Conservation (phyloP, 1,140 invertebrate genomes). For the Orchesella cincta region DNA sequence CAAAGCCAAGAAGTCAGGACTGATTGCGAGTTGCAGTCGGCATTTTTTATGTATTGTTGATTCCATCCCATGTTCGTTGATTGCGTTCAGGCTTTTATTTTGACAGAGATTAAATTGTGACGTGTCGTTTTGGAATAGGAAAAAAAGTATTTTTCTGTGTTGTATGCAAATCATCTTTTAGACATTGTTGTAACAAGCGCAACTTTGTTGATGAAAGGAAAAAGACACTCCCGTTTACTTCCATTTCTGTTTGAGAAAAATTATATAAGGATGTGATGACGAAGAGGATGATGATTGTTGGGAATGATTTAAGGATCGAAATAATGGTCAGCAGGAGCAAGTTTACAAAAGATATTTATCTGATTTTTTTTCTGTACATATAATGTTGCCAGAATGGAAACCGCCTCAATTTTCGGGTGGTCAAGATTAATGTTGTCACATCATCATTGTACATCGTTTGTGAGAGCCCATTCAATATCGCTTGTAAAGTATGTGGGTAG, state of each 20-base stretch:
- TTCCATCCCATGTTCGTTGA: neutral
- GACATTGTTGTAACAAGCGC: neutral
- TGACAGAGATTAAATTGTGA: slow-evolving; percentile 14
- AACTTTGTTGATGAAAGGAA: neutral
- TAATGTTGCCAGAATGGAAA: neutral
- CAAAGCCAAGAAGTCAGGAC: too few relatives aligned
- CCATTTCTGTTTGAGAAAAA: neutral
- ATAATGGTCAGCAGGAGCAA: slow-evolving; percentile 16
- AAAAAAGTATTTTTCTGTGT: neutral
- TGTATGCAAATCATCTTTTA: slow-evolving; percentile 1
- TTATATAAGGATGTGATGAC: too few relatives aligned
- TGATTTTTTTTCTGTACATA: neutral
- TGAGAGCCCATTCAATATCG: neutral
- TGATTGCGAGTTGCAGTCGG: neutral
- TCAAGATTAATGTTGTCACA: slow-evolving; percentile 16
- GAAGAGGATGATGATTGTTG: neutral
- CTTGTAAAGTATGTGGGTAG: neutral
- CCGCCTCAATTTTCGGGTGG: neutral
- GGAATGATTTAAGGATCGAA: slow-evolving; percentile 14
- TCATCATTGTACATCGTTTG: neutral
- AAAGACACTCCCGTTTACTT: neutral
- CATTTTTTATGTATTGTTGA: neutral
- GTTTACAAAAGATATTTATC: neutral
- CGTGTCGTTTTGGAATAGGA: neutral
- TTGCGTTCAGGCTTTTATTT: neutral